Conservation (phyloP, 2,797 vertebrate genomes). For the Pipistrellus pipistrellus region DNA sequence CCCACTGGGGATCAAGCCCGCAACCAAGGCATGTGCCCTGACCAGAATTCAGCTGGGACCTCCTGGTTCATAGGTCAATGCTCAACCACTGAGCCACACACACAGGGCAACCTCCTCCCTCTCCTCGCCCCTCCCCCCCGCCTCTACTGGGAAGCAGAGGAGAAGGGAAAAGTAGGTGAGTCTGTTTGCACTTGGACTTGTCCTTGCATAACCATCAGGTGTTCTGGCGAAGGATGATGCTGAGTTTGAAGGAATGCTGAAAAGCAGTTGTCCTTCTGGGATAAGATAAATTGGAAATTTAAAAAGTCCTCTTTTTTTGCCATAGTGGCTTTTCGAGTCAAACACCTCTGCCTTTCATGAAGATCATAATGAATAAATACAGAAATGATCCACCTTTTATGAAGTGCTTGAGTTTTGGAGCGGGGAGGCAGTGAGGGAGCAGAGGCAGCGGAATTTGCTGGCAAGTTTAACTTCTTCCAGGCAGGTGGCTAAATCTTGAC, state of each 20-base stretch:
- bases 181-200: slow-evolving; percentile 62
- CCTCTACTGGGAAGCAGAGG: not conserved
- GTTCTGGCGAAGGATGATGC: slow-evolving; percentile 62
- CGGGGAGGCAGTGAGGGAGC: not conserved
- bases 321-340: not conserved
- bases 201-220: slow-evolving; percentile 75
- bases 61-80: too few relatives aligned
- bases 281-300: slow-evolving; percentile 39
- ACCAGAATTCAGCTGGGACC: too few relatives aligned
- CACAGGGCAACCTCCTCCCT: not conserved
- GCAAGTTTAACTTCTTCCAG: slow-evolving; percentile 68
- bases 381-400: slow-evolving; percentile 23
- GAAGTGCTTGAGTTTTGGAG: not conserved
- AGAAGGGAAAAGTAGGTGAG: slow-evolving; percentile 34
- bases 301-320: not conserved
- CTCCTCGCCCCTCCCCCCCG: not conserved
- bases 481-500: slow-evolving; percentile 76
- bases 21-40: too few relatives aligned
- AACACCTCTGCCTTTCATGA: slow-evolving; percentile 62
- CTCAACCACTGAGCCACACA: too few relatives aligned
- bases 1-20: too few relatives aligned
- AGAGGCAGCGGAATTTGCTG: not conserved
- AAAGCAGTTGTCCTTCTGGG: slow-evolving; percentile 5
- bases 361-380: slow-evolving; percentile 20
- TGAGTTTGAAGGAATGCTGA: slow-evolving; percentile 48